Evolutionary conservation across 2,888 invertebrate species (phyloP), one percentile per base, ranked within the genome.

Genomic region (Oegoconia quadripuncta): DNA sequence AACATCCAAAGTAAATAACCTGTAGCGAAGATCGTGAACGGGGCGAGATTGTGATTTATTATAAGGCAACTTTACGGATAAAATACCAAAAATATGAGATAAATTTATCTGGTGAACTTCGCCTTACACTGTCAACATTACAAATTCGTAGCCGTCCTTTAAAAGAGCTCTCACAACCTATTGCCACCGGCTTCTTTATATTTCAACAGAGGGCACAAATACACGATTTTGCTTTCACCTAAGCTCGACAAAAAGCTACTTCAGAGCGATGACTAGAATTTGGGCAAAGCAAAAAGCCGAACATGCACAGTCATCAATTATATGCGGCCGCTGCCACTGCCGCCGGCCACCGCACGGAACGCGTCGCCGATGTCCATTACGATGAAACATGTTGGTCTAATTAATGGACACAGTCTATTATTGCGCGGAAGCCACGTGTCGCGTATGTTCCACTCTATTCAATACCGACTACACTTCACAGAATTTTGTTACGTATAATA

Each of bases 341-440:
- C 38, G 36, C 30, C 33, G 37, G 27, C 28, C 30, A 34, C 47
- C 46, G 48, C 57, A 52, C 55, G 44, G 57, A 53, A 52, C 56
- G 60, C 64, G 70, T 69, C 76, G 63, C 68, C 66, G 55, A 72
- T 71, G 72, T 74, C 73, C 75, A 81, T 82, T 78, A 77, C 74
- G 65, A 76, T 76, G 75, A 75, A 77, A 77, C 78, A 77, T 73
- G 74, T 68, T 72, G 68, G 63, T 71, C 72, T 81, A 79, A 83
- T 83, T 82, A 82, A 81, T 80, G 74, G 71, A 68, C 72, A 62
- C 59, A 61, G 70, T 72, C 72, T 74, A 77, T 78, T 77, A 75
- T 69, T 68, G 68, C 55, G 56, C 61, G 65, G 37, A 42, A 42
- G 30, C 37, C 37, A 37, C 37, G 41, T 41, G 41, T 23, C 33